Conservation (phyloP, 2,888 invertebrate species). For the Metellina segmentata region DNA sequence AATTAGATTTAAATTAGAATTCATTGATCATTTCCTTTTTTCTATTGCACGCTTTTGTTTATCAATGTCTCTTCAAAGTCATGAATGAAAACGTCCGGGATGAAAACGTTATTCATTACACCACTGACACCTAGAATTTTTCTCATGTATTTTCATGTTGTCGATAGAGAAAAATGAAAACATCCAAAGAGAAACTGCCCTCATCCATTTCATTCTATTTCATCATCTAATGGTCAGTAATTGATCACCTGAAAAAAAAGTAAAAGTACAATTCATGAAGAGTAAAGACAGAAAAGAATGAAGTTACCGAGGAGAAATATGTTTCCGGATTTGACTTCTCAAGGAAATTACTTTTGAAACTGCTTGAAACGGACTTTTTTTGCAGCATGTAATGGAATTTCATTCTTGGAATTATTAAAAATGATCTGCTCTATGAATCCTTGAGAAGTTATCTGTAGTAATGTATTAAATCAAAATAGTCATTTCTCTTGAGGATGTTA, state of each 20-base stretch:
- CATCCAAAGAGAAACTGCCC: background rate
- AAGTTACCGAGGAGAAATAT: background rate
- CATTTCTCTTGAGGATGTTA: no score
- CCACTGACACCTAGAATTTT: background rate
- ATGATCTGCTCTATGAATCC: no score
- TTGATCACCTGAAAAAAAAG: constrained; percentile 15
- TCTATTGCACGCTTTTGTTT: no score
- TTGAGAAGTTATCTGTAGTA: no score
- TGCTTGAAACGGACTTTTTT: background rate
- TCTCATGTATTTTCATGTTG: constrained; percentile 14
- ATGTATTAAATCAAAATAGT: no score
- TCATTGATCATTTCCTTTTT: no score
- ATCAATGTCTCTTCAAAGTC: no score
- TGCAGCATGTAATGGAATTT: no score
- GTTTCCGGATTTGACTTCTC: constrained; percentile 1
- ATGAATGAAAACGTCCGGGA: no score
- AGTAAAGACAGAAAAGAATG: constrained; percentile 24
- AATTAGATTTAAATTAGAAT: no score
- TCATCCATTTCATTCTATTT: constrained; percentile 28
- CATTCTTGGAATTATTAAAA: no score
- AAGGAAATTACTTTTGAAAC: constrained; percentile 5
- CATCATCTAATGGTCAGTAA: constrained; percentile 36
- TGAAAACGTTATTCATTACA: no score
- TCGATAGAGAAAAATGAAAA: constrained; percentile 3
- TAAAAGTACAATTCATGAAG: constrained; percentile 1